phyloP scores from a whole-genome alignment of 2,113 vertebrate genomes.

The Crotalus horridus region DNA sequence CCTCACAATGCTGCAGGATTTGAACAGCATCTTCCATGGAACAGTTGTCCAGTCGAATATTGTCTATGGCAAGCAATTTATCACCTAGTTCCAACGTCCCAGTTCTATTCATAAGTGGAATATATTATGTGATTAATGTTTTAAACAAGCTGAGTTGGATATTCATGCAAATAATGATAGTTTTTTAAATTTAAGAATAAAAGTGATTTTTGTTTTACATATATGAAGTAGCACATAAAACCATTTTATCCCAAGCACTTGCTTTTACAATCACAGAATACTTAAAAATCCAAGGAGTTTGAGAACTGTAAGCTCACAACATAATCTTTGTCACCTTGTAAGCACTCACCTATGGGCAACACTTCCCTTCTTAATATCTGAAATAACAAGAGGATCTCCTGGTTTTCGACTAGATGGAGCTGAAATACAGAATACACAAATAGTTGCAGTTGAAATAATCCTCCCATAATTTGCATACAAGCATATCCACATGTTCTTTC shows the following conservation, averaged over 20 bases:
- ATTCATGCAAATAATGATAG: background rate
- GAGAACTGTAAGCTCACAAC: background rate
- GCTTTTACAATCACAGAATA: background rate
- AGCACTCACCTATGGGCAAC: slow-evolving; percentile 91
- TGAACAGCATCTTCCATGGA: slow-evolving; percentile 98
- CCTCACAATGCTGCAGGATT: slow-evolving; percentile 95
- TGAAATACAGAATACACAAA: slow-evolving; percentile 64
- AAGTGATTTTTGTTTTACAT: background rate
- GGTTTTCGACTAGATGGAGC: slow-evolving; percentile 95
- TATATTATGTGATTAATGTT: background rate
- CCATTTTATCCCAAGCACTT: background rate
- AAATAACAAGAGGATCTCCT: slow-evolving; percentile 95
- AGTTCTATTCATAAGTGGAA: slow-evolving; percentile 74
- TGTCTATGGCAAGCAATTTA: slow-evolving; percentile 94
- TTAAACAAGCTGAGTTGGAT: background rate
- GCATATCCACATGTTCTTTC: background rate
- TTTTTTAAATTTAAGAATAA: slow-evolving; percentile 23
- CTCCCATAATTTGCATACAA: background rate
- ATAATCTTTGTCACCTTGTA: background rate
- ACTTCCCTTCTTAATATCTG: slow-evolving; percentile 98
- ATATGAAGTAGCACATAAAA: slow-evolving; percentile 15
- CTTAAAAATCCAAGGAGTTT: background rate
- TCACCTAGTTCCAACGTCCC: slow-evolving; percentile 94
- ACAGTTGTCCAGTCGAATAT: slow-evolving; percentile 93
- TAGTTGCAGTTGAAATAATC: slow-evolving; percentile 23